Percentiles rank a stretch among this genome's conserved stretches.
These are phyloP conservation scores for Pyralis farinalis DNA, from an alignment of 2,888 invertebrate species.

Conservation along the genomic window DNA sequence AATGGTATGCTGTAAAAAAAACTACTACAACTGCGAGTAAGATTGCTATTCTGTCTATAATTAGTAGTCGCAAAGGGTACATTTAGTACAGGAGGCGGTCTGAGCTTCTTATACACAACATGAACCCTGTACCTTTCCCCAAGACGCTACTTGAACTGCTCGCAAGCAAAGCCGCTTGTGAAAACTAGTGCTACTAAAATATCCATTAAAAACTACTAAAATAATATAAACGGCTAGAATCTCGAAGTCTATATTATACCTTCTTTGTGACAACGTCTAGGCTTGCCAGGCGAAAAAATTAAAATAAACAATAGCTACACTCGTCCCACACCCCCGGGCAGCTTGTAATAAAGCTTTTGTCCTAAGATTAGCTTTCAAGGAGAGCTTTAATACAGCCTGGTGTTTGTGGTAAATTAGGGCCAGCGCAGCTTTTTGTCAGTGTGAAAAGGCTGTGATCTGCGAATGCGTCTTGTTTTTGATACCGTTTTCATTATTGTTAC, in stretches of 20 bases:
- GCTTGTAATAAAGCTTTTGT: conserved; percentile 73
- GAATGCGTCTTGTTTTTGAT: conserved; percentile 13
- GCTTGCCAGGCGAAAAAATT: conserved; percentile 67
- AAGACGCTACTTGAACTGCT: too few species aligned
- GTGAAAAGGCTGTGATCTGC: conserved; percentile 2
- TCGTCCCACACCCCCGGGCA: conserved; percentile 70
- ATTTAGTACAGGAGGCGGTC: too few species aligned
- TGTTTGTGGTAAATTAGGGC: conserved; percentile 11
- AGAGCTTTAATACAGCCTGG: conserved; percentile 48
- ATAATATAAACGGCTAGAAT: background rate
- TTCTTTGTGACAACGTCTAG: conserved; percentile 9
- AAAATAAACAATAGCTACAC: conserved; percentile 73
- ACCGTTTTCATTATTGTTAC: background rate
- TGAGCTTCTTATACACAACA: too few species aligned
- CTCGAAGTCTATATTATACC: background rate
- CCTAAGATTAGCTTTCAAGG: conserved; percentile 78
- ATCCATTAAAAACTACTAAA: background rate
- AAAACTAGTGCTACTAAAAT: too few species aligned
- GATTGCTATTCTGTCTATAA: too few species aligned
- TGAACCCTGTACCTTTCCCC: too few species aligned
- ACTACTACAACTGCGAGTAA: too few species aligned
- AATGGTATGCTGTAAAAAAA: too few species aligned
- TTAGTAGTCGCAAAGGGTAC: too few species aligned
- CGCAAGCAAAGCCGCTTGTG: too few species aligned
- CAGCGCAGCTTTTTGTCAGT: conserved; percentile 8